Evolutionary conservation across 2,888 invertebrate genomes (phyloP).

Genomic region (Clivina fossor): DNA sequence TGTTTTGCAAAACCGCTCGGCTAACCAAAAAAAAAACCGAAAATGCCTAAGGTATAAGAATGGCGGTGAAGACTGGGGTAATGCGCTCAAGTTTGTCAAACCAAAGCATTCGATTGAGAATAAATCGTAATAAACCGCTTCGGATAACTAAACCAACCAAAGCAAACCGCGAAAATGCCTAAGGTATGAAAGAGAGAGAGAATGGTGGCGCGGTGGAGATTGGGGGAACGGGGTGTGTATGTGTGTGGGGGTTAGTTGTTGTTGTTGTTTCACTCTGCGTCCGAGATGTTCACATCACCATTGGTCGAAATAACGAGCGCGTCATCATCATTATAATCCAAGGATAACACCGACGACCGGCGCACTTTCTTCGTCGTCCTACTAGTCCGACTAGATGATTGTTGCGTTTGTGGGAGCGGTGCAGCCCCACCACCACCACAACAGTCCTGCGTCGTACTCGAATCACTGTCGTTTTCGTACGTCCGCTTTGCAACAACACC

Average conservation of each 20-base stretch:
- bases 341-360: slow-evolving; percentile 69
- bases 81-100: no score
- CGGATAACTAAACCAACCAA: no score
- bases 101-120: no score
- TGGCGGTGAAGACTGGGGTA: no score
- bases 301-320: slow-evolving; percentile 70
- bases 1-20: no score
- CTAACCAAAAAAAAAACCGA: no score
- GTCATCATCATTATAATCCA: slow-evolving; percentile 75
- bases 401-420: slow-evolving; percentile 50
- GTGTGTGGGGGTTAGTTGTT: neutral
- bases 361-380: slow-evolving; percentile 68
- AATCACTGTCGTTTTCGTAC: slow-evolving; percentile 39
- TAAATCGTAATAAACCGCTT: no score
- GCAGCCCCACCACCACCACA: slow-evolving; percentile 40
- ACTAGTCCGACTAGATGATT: slow-evolving; percentile 54
- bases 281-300: slow-evolving; percentile 61
- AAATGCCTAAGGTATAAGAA: no score
- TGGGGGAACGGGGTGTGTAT: no score
- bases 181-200: no score
- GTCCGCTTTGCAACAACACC: neutral
- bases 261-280: slow-evolving; percentile 50
- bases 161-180: no score
- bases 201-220: no score
- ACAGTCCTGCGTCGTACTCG: slow-evolving; percentile 52